Base-by-base conservation (phyloP, 1,140 invertebrate genomes). In the Maniola jurtina region DNA sequence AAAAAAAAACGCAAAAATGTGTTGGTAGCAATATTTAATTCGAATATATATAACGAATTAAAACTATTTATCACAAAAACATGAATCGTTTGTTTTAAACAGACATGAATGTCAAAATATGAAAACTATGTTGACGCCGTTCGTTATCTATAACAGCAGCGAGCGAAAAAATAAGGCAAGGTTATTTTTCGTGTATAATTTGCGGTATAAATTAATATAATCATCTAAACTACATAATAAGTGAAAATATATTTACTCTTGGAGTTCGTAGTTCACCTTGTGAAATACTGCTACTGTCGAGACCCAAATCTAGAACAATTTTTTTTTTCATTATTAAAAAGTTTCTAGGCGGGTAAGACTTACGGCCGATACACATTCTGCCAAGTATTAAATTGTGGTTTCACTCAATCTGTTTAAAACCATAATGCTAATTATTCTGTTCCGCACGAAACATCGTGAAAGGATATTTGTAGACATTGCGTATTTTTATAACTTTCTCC, bases 61-160 rank as follows among this genome's bases (percentile, higher is more conserved):
- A 83, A 80, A 79, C 62, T 64, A 72, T 79, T 69, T 78, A 78
- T 76, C 75, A 83, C 76, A 81, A 83, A 81, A 84, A 85, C 77
- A 79, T 83, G 80, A 75, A 86, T 75, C 4, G 76, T 69, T 76
- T 77, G 55, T 73, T 64, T 78, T 60, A 79, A 85, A 84, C 74
- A 76, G 57, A 79, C 42, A 63, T 73, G 58, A 70, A 76, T 59
- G 75, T 80, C 76, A 85, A 88, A 79, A 83, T 80, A 80, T 74
- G 76, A 68, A 75, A 67, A 56, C 76, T 73, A 75, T 77, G 76
- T 80, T 81, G 75, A 83, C 58, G 74, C 72, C 48, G 70, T 77
- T 85, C 48, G 68, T 79, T 85, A 86, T 85, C 83, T 87, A 89
- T n/a, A n/a, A n/a, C 81, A 86, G 68, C 75, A 85, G 80, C 79